These are phyloP conservation scores for Drosophila kurseongensis DNA, from an alignment of 1,140 invertebrate genomes.

Conservation along the genomic window DNA sequence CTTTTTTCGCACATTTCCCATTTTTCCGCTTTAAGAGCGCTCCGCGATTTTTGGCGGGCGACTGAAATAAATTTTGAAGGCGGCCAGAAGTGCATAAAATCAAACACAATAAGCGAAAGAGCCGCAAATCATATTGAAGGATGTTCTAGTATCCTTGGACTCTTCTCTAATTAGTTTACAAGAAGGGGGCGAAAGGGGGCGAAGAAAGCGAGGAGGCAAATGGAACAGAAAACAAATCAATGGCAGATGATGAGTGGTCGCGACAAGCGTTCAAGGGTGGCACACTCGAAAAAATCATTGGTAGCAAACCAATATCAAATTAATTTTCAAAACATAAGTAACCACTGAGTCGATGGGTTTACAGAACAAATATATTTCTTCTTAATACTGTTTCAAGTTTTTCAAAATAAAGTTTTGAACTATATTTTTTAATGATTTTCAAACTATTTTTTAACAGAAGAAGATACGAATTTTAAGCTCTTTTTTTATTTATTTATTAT, in stretches of 20 bases:
- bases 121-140: slow-evolving; percentile 23
- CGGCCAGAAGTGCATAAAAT: slow-evolving; percentile 30
- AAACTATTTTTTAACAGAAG: too few relatives aligned
- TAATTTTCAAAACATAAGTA: too few relatives aligned
- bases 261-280: slow-evolving; percentile 2
- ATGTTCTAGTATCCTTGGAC: slow-evolving; percentile 12
- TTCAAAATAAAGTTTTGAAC: too few relatives aligned
- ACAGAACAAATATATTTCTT: too few relatives aligned
- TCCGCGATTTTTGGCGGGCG: slow-evolving; percentile 13
- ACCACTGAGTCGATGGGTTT: too few relatives aligned
- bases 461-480: too few relatives aligned
- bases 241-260: slow-evolving; percentile 20
- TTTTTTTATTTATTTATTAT: too few relatives aligned
- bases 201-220: background rate
- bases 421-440: too few relatives aligned
- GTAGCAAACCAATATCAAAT: too few relatives aligned
- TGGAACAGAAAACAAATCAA: slow-evolving; percentile 28
- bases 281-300: background rate
- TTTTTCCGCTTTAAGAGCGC: slow-evolving; percentile 18
- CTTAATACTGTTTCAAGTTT: too few relatives aligned
- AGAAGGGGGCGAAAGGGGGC: background rate
- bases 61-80: slow-evolving; percentile 7
- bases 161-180: slow-evolving; percentile 6
- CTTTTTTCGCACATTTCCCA: background rate
- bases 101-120: slow-evolving; percentile 12